These are phyloP conservation scores for Pongo pygmaeus DNA, from an alignment of 2,113 vertebrate species.

Conservation along the genomic window DNA sequence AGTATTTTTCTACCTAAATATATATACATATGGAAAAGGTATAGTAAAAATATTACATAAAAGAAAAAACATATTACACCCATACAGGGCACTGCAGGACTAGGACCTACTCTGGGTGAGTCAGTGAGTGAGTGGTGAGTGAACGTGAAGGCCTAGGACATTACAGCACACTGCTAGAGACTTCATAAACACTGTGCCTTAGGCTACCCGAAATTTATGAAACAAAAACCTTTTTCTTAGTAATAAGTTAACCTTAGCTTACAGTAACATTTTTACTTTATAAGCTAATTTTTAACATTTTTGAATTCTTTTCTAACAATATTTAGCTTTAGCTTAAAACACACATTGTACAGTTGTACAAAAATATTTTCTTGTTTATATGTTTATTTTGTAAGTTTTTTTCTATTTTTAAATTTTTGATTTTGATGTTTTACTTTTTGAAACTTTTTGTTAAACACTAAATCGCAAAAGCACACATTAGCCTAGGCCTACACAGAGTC, in stretches of 20 bases:
- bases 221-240: background rate
- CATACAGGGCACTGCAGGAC: background rate
- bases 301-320: background rate
- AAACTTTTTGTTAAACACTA: background rate
- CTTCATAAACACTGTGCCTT: background rate
- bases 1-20: background rate
- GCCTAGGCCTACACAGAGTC: background rate
- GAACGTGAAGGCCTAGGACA: background rate
- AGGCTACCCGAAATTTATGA: background rate
- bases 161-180: background rate
- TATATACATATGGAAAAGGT: background rate
- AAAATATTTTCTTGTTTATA: background rate
- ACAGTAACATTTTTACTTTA: background rate
- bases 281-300: background rate
- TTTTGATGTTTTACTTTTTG: background rate
- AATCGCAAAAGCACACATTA: background rate
- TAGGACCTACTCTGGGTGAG: background rate
- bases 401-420: background rate
- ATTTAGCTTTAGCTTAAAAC: background rate
- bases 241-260: background rate
- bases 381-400: background rate
- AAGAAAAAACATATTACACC: background rate
- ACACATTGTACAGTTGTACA: background rate
- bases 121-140: background rate
- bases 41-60: background rate